These are phyloP conservation scores for Lasioglossum oenotherae DNA, from an alignment of 2,888 invertebrate genomes.

Conservation along the genomic window DNA sequence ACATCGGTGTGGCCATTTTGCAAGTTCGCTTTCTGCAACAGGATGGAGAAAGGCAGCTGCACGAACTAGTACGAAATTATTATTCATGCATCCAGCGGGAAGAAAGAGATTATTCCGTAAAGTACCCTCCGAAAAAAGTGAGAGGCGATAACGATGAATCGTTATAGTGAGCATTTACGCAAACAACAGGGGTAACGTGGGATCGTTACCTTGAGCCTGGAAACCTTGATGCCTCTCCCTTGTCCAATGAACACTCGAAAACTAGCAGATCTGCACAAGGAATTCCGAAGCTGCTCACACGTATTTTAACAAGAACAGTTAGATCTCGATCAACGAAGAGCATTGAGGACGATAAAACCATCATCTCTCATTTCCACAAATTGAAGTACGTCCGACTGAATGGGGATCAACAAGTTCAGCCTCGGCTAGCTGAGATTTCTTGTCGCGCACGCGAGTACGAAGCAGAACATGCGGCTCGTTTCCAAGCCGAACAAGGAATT, in stretches of 20 bases:
- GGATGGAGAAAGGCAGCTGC: not conserved
- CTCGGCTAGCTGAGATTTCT: not conserved
- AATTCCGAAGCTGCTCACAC: not conserved
- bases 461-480: constrained; percentile 36
- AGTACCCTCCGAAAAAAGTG: not conserved
- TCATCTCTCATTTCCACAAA: not conserved
- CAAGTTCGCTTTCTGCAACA: not conserved
- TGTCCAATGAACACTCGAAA: not conserved
- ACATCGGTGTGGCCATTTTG: not conserved
- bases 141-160: not conserved
- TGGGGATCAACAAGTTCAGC: constrained; percentile 9
- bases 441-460: constrained; percentile 8
- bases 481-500: constrained; percentile 76
- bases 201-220: not conserved
- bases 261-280: not conserved
- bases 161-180: constrained; percentile 5
- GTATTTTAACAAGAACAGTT: not conserved
- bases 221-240: not conserved
- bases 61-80: not conserved
- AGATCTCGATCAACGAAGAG: not conserved
- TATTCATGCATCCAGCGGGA: not conserved
- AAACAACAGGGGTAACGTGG: not conserved
- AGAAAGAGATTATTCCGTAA: not conserved
- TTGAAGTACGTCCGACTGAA: not conserved
- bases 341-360: not conserved